Percentiles rank a stretch among this genome's conserved stretches.
Conservation (phyloP, 2,113 vertebrate genomes). For the Thunnus maccoyii region DNA sequence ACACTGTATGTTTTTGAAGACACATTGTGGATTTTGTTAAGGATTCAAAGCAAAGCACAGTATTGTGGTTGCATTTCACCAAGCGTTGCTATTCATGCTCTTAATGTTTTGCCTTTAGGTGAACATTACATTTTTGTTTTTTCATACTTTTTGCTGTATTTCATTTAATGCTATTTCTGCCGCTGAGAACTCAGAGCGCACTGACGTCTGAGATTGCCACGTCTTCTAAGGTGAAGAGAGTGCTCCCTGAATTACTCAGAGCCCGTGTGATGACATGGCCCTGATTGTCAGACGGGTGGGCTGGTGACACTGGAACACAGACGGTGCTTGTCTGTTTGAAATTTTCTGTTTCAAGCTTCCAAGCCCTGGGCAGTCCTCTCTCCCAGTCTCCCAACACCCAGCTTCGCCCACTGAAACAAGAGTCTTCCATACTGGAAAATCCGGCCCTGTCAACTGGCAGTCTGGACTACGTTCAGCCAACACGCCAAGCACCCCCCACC, state of each 20-base stretch:
- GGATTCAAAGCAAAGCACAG: slow-evolving; percentile 53
- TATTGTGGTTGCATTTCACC: slow-evolving; percentile 53
- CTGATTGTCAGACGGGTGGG: slow-evolving; percentile 88
- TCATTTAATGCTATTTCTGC: slow-evolving; percentile 30
- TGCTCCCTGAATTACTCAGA: slow-evolving; percentile 82
- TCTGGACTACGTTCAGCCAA: slow-evolving; percentile 82
- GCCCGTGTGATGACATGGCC: slow-evolving; percentile 80
- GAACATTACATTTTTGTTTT: slow-evolving; percentile 38
- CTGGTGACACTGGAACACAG: slow-evolving; percentile 86
- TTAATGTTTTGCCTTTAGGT: slow-evolving; percentile 49
- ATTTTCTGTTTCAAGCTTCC: slow-evolving; percentile 84
- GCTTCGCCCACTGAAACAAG: slow-evolving; percentile 82
- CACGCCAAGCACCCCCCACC: slow-evolving; percentile 67
- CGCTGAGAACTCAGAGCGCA: slow-evolving; percentile 52
- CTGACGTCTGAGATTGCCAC: slow-evolving; percentile 79
- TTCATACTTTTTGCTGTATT: slow-evolving; percentile 15
- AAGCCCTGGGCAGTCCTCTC: slow-evolving; percentile 82
- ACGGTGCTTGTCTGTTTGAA: slow-evolving; percentile 86
- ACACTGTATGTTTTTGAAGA: slow-evolving; percentile 38
- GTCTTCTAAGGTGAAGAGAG: slow-evolving; percentile 77
- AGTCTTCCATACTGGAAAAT: slow-evolving; percentile 84
- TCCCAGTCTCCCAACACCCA: slow-evolving; percentile 83
- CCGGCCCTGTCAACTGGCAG: slow-evolving; percentile 83
- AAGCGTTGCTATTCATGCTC: slow-evolving; percentile 46
- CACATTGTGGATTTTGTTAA: slow-evolving; percentile 61